Conservation (phyloP, 2,113 vertebrate species). For the Xenopus laevis region DNA sequence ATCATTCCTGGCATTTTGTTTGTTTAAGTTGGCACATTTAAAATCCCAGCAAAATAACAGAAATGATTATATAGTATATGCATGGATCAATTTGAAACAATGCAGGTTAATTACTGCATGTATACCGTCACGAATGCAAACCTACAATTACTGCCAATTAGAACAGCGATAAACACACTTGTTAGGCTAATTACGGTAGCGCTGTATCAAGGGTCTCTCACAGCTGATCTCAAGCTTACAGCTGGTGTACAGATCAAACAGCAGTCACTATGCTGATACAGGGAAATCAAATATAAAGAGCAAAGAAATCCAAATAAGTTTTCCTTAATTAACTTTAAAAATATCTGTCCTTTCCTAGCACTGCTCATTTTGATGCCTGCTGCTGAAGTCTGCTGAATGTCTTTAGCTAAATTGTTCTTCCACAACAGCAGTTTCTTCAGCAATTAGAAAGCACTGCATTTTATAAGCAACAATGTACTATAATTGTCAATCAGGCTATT, state of each 20-base stretch:
- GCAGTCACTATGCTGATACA: neutral
- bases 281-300: neutral
- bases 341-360: too few species aligned
- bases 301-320: neutral
- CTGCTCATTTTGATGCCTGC: too few species aligned
- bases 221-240: slow-evolving; percentile 19
- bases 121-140: slow-evolving; percentile 27
- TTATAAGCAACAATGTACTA: too few species aligned
- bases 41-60: neutral
- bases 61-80: neutral
- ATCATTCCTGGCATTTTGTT: neutral
- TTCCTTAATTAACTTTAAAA: too few species aligned
- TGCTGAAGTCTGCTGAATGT: too few species aligned
- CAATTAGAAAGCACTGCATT: too few species aligned
- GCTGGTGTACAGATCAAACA: slow-evolving; percentile 29
- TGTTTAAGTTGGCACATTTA: neutral
- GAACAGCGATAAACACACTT: slow-evolving; percentile 23
- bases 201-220: slow-evolving; percentile 24
- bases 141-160: slow-evolving; percentile 43
- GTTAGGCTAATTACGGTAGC: slow-evolving; percentile 37
- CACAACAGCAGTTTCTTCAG: too few species aligned
- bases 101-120: slow-evolving; percentile 33
- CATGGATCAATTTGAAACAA: slow-evolving; percentile 36
- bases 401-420: too few species aligned
- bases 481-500: too few species aligned